Evolutionary conservation across 2,888 invertebrate genomes (phyloP).

Genomic region (Lasioglossum pauxillum): DNA sequence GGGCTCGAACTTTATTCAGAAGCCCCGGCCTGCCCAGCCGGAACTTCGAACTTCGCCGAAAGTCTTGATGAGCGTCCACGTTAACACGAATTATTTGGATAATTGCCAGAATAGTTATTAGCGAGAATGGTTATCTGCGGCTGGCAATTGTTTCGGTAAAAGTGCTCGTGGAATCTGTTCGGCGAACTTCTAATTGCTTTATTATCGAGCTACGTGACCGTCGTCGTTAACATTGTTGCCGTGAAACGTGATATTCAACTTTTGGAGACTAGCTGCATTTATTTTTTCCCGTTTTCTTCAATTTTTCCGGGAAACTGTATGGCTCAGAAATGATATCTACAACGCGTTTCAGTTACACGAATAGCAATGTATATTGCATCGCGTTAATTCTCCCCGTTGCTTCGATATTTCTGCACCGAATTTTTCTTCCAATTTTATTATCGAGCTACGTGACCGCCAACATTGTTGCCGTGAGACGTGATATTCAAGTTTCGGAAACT

Average conservation of each 20-base stretch:
- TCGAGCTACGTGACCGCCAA: slow-evolving; percentile 18
- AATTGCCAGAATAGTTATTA: slow-evolving; percentile 54
- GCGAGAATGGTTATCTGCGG: slow-evolving; percentile 29
- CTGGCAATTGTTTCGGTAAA: slow-evolving; percentile 41
- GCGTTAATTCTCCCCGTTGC: no score
- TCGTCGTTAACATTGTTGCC: neutral
- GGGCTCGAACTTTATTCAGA: slow-evolving; percentile 40
- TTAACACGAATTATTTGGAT: slow-evolving; percentile 56
- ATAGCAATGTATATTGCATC: no score
- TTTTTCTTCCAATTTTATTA: slow-evolving; percentile 13
- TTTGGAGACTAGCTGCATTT: neutral
- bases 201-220: slow-evolving; percentile 31
- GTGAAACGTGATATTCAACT: neutral
- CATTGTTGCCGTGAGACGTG: neutral
- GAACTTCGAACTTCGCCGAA: slow-evolving; percentile 40
- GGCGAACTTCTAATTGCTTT: slow-evolving; percentile 51
- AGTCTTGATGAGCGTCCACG: slow-evolving; percentile 50
- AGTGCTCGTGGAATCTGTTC: slow-evolving; percentile 40
- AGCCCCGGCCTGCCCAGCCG: neutral
- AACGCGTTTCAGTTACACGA: no score
- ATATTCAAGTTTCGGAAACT: neutral
- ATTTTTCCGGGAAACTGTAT: neutral
- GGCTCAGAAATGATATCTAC: no score
- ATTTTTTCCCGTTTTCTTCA: neutral
- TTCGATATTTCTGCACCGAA: no score